A percentile compares a stretch with the other conserved stretches of the same genome.
These are phyloP conservation scores for Tyto alba DNA, from an alignment of 2,113 vertebrate species.

Conservation along the genomic window DNA sequence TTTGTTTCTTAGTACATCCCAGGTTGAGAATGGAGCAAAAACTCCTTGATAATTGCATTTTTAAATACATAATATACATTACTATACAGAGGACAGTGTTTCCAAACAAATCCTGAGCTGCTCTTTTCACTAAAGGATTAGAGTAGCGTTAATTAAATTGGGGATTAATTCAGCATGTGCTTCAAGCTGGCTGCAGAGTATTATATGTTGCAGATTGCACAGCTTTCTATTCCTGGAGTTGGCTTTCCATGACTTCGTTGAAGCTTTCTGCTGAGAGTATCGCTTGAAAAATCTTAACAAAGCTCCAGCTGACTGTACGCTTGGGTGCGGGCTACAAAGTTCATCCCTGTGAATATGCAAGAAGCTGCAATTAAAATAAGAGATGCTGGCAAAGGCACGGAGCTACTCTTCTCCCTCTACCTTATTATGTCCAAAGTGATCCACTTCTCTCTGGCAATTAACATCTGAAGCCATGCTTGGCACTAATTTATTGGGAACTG, in stretches of 20 bases:
- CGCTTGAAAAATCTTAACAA: neutral
- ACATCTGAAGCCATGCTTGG: neutral
- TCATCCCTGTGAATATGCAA: neutral
- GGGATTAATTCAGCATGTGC: slow-evolving; percentile 9
- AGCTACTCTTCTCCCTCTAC: neutral
- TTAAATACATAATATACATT: neutral
- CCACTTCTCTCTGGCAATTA: neutral
- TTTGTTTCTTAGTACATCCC: neutral
- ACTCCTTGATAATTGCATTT: neutral
- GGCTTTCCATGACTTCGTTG: neutral
- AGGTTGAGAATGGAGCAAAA: neutral
- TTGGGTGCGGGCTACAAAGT: neutral
- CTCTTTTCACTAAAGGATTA: slow-evolving; percentile 23
- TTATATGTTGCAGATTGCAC: neutral
- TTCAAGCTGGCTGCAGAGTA: neutral
- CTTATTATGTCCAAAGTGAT: neutral
- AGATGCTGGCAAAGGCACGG: neutral
- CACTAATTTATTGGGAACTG: neutral
- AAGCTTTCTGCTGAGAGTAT: neutral
- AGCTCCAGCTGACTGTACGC: neutral
- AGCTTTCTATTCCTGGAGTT: neutral
- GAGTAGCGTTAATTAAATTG: neutral
- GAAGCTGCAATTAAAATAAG: neutral
- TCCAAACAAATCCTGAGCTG: neutral
- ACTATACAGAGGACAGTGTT: neutral